phyloP scores from a whole-genome alignment of 92 coral and sea anemone genomes.

The Muricea muricata region DNA sequence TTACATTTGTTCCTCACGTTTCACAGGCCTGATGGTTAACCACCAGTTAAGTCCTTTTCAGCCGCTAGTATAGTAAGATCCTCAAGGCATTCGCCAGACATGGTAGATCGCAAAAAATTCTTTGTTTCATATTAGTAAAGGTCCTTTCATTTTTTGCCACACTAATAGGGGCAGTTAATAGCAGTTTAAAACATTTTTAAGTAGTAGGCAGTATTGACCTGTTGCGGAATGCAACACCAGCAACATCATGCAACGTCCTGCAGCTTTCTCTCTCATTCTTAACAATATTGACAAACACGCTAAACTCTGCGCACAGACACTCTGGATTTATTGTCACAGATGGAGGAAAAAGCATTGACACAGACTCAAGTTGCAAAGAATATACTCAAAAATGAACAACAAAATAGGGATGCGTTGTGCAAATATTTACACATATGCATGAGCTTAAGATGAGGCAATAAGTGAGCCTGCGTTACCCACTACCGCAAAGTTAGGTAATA shows the following conservation, averaged over 20 bases:
- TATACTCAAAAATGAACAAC: no score
- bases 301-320: not conserved
- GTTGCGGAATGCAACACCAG: not conserved
- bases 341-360: not conserved
- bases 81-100: constrained; percentile 21
- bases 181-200: constrained; percentile 1
- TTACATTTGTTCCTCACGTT: no score
- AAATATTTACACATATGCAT: no score
- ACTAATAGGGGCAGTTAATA: constrained; percentile 12
- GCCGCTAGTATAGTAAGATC: constrained; percentile 2
- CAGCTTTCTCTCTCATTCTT: not conserved
- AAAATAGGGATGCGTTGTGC: no score
- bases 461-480: no score
- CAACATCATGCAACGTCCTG: constrained; percentile 1
- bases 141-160: constrained; percentile 26
- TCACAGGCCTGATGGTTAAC: no score
- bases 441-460: no score
- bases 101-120: not conserved
- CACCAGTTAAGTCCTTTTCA: constrained; percentile 7
- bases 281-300: not conserved
- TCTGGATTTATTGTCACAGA: not conserved
- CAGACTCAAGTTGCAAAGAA: not conserved
- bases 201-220: not conserved
- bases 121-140: not conserved
- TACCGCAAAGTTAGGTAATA: no score